Conservation (phyloP, 2,888 invertebrate genomes). For the Stomorhina lunata region DNA sequence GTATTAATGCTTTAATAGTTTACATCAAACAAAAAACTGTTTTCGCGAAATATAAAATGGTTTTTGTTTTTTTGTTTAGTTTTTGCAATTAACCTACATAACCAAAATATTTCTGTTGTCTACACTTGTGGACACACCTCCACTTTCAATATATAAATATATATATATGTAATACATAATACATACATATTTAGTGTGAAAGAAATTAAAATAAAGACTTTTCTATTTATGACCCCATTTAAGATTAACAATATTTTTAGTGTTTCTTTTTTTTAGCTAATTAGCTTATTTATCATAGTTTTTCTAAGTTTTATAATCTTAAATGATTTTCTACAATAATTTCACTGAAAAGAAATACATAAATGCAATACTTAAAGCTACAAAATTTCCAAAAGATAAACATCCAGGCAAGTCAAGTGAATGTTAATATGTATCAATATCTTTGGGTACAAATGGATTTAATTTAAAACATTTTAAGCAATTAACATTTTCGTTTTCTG, state of each 20-base stretch:
- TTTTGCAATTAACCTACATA: constrained; percentile 15
- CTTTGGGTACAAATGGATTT: neutral
- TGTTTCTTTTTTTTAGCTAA: no score
- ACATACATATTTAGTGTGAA: no score
- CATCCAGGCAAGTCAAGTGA: neutral
- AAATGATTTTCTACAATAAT: neutral
- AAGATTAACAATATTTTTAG: neutral
- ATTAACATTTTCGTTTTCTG: neutral
- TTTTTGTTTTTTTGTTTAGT: neutral
- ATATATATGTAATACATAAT: no score
- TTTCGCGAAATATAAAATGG: constrained; percentile 10
- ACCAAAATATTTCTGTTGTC: no score
- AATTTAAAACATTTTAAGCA: neutral
- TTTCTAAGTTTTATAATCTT: constrained; percentile 8
- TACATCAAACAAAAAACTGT: neutral
- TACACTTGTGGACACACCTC: no score
- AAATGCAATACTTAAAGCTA: neutral
- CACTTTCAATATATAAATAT: no score
- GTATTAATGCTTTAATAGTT: constrained; percentile 27
- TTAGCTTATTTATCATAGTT: constrained; percentile 11
- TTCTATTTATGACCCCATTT: neutral
- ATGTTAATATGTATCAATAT: neutral
- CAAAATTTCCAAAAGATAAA: neutral
- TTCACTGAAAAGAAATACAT: neutral
- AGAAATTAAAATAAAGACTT: no score